These are phyloP conservation scores for Gorsachius goisagi DNA, from an alignment of 2,113 vertebrate genomes.

Conservation along the genomic window DNA sequence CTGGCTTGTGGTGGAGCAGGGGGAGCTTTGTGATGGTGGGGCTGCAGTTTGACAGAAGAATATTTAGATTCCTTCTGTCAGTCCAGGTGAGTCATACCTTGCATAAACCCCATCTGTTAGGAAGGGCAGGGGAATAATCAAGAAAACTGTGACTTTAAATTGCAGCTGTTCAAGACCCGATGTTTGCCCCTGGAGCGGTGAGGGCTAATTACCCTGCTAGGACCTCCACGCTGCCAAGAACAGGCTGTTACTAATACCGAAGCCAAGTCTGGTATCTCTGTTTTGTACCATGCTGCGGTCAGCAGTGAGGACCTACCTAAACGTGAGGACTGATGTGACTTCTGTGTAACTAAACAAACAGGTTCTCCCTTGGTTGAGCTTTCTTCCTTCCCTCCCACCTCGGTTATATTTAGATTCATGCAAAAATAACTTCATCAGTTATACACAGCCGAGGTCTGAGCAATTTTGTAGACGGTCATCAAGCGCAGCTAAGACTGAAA, in stretches of 20 bases:
- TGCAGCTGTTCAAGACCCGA: background rate
- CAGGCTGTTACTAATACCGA: background rate
- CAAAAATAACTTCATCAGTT: background rate
- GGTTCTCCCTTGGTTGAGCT: background rate
- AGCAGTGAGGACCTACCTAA: background rate
- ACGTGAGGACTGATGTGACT: background rate
- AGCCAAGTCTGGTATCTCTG: background rate
- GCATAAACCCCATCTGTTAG: conserved; percentile 44
- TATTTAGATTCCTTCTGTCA: conserved; percentile 20
- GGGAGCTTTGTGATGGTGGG: background rate
- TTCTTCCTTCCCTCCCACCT: background rate
- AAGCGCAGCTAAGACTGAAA: background rate
- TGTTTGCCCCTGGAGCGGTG: conserved; percentile 27
- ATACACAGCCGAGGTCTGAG: background rate
- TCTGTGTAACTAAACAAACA: background rate
- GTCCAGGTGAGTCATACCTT: conserved; percentile 37
- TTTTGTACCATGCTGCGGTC: background rate
- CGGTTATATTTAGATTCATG: background rate
- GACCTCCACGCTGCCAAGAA: background rate
- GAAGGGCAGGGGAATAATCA: conserved; percentile 32
- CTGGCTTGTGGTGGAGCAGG: background rate
- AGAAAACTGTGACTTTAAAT: conserved; percentile 8
- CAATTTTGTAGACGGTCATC: background rate
- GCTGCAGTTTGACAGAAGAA: conserved; percentile 6
- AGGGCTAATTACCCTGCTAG: conserved; percentile 28